Evolutionary conservation across 2,888 invertebrate species (phyloP), one percentile per base, ranked within the genome.

Genomic region (Notocelia uddmanniana): DNA sequence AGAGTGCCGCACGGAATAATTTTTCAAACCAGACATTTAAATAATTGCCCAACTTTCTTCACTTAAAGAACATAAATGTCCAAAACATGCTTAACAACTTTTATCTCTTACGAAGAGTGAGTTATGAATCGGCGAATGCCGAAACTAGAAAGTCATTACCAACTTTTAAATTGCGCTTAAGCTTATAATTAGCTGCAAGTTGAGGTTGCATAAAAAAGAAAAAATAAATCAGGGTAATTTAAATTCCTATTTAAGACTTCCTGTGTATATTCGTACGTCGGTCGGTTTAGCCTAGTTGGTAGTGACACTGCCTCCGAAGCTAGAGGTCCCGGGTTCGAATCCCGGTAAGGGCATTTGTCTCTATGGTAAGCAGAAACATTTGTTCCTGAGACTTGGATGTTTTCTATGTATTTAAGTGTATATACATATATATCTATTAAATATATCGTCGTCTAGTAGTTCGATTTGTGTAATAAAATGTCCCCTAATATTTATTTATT

Each of bases 121-220:
- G 60, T 71, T 54, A 60, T 59, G 54, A 59, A 60, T 66, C 41
- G 31, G 19, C n/a, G 57, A 63, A 62, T 60, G 68, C 26, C 41
- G 50, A 34, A 57, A 63, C 62, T 64, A 59, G 50, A 37, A 73
- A 60, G 62, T 58, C 62, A 52, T 68, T 68, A 69, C 59, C 68
- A 73, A 75, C 55, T 74, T 74, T 74, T 78, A 77, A 82, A 86
- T 83, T 59, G 59, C 41, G 77, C 78, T 64, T 58, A 78, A 31
- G 31, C 69, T 63, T 83, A 79, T 81, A 81, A 86, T 85, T 85
- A 82, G 76, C 74, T 76, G 77, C 77, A 70, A 45, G 76, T 75
- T 78, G 79, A 78, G 78, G 78, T 69, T 76, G 76, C 77, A 80
- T 81, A 83, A 86, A 85, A 84, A 82, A 74, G 73, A 76, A 73